Evolutionary conservation across 2,113 vertebrate species (phyloP).

Genomic region (Myanophis thanlyinensis): DNA sequence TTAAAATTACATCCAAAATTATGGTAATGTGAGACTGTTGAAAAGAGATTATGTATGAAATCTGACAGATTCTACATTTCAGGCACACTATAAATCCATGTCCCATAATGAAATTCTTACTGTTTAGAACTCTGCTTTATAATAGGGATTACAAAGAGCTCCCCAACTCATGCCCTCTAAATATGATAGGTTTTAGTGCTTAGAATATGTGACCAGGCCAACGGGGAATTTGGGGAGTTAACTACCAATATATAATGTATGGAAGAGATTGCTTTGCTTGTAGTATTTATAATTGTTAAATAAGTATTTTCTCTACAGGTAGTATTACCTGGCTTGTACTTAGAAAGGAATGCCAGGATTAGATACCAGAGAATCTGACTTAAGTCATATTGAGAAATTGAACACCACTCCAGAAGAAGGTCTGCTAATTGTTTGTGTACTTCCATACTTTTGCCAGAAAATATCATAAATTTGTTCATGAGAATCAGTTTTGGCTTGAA

Average conservation of each 20-base stretch:
- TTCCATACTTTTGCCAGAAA: not conserved
- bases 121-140: not conserved
- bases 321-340: not conserved
- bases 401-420: not conserved
- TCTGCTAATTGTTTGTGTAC: not conserved
- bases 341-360: not conserved
- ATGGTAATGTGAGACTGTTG: not conserved
- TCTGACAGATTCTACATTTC: not conserved
- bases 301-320: not conserved
- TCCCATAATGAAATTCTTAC: not conserved
- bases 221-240: not conserved
- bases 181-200: not conserved
- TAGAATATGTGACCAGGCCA: not conserved
- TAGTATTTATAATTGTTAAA: not conserved
- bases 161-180: not conserved
- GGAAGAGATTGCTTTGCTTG: not conserved
- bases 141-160: not conserved
- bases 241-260: not conserved
- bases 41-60: not conserved
- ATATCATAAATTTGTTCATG: not conserved
- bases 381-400: not conserved
- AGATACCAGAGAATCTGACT: not conserved
- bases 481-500: not conserved
- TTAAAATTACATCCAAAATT: not conserved
- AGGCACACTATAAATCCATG: not conserved